Evolutionary conservation across 2,888 invertebrate genomes (phyloP).

Genomic region (Deilephila porcellus): DNA sequence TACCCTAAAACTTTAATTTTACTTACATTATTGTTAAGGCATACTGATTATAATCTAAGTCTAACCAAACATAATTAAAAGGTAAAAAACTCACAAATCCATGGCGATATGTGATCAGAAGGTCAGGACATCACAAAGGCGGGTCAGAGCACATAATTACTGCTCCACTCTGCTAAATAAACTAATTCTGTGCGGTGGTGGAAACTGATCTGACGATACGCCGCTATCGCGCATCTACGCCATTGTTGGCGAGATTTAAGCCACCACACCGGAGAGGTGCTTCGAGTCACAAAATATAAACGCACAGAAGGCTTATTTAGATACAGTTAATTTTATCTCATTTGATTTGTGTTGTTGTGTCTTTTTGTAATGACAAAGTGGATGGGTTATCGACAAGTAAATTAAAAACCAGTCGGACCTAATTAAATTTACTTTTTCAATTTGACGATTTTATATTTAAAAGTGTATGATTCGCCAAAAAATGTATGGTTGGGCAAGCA

Average conservation of each 20-base stretch:
- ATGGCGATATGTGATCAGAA: slow-evolving; percentile 26
- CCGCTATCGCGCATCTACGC: slow-evolving; percentile 66
- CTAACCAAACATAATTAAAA: not conserved
- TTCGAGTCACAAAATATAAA: slow-evolving; percentile 30
- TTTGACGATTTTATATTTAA: too few species aligned
- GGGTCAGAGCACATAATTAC: slow-evolving; percentile 26
- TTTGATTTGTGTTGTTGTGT: too few species aligned
- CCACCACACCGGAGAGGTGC: slow-evolving; percentile 40
- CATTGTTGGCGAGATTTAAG: slow-evolving; percentile 63
- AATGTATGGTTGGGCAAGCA: too few species aligned
- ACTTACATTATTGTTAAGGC: too few species aligned
- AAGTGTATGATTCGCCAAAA: too few species aligned
- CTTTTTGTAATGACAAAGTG: too few species aligned
- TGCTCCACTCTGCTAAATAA: slow-evolving; percentile 53
- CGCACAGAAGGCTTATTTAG: slow-evolving; percentile 24
- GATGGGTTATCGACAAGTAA: too few species aligned
- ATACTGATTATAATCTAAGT: not conserved
- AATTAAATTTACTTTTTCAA: too few species aligned
- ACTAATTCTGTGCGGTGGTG: slow-evolving; percentile 68
- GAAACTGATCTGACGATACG: slow-evolving; percentile 70
- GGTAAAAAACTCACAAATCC: slow-evolving; percentile 15
- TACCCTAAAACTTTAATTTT: too few species aligned
- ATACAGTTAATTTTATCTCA: not conserved
- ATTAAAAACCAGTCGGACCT: too few species aligned
- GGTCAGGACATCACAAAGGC: slow-evolving; percentile 29